Evolutionary conservation across 1,140 invertebrate species (phyloP), one percentile per base, ranked within the genome.

Genomic region (Paralvinella palmiformis): DNA sequence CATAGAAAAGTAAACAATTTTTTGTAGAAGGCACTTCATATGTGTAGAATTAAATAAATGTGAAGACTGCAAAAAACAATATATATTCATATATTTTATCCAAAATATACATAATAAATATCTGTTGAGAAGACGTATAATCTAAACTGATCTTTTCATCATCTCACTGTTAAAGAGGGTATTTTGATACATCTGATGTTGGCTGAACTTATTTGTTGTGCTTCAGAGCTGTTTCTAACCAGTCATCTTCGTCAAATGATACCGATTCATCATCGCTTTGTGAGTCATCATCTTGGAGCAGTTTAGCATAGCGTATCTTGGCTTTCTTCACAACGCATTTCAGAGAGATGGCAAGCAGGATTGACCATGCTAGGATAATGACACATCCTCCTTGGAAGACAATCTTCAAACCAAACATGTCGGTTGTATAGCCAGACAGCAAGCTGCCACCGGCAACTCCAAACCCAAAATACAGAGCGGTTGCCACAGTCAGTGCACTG

Each of bases 391-490:
- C 68, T 57, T 71, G 68, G 41, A 72, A 77, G 15, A 79, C 59
- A n/a, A 75, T 57, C 13, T 68, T 32, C 13, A 68, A 35, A 1
- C 74, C 73, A 65, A 72, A 75, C 3, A 44, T 27, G 13, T 76
- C 68, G 61, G 70, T 75, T 15, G 76, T 52, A 13, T 69, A 32
- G 7, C 77, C 77, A 22, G 75, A 73, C 24, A 73, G 20, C 2
- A 76, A 27, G 44, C 72, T 72, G 3, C 77, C 77, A 31, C 61
- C 58, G 13, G 69, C 68, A 65, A 73, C 75, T 3, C 77, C 77
- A 37, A 79, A 24, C 27, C 75, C 75, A 68, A 75, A 74, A 62
- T 77, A 76, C n/a, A 74, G 64, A 13, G 73, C 73, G 0, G 73
- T 73, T 36, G 77, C 64, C 24, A 79, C 67, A 20, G 73, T 73